Evolutionary conservation across 2,888 invertebrate genomes (phyloP).

Genomic region (Oscheius sp.): DNA sequence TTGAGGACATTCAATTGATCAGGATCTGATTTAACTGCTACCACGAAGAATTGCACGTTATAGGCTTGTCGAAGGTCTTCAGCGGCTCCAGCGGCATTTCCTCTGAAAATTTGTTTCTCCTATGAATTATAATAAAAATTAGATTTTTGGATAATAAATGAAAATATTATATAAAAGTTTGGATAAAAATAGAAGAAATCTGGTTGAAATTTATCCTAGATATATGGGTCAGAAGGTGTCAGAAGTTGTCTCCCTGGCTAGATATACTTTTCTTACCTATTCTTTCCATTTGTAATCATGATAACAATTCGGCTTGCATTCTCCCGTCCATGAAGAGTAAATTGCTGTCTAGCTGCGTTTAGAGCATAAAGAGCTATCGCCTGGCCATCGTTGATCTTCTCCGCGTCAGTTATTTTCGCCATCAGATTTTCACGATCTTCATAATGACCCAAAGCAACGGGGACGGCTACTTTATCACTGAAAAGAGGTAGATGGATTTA

Average conservation of each 20-base stretch:
- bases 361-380: conserved; percentile 67
- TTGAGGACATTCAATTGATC: conserved; percentile 58
- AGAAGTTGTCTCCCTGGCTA: no score
- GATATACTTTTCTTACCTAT: conserved; percentile 43
- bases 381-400: conserved; percentile 58
- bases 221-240: no score
- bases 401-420: conserved; percentile 62
- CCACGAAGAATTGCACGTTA: conserved; percentile 63
- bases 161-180: neutral
- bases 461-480: conserved; percentile 68
- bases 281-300: conserved; percentile 66
- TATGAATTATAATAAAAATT: neutral
- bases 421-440: conserved; percentile 68
- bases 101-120: conserved; percentile 42
- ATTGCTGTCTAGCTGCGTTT: conserved; percentile 68
- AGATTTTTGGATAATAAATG: neutral
- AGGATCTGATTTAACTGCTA: conserved; percentile 60
- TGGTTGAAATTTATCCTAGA: no score
- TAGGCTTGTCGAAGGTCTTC: conserved; percentile 63
- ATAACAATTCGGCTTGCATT: conserved; percentile 63
- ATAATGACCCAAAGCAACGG: conserved; percentile 68
- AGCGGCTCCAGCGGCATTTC: conserved; percentile 65
- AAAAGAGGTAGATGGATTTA: conserved; percentile 8
- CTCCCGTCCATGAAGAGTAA: conserved; percentile 62
- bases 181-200: neutral